Conservation (phyloP, 2,797 vertebrate genomes). For the Urocyon cinereoargenteus region DNA sequence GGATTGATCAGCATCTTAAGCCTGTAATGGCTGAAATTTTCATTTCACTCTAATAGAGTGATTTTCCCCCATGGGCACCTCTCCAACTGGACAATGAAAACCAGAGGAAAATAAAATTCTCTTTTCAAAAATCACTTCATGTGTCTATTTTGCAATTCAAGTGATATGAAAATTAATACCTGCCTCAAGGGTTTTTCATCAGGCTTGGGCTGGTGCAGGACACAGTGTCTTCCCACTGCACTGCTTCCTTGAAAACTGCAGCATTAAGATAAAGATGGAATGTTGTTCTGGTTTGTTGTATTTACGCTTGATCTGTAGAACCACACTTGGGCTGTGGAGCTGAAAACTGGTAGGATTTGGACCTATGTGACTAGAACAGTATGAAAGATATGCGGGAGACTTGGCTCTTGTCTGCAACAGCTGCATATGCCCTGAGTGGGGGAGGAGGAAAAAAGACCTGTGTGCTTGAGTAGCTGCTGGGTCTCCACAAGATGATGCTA, state of each 20-base stretch:
- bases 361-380: not conserved
- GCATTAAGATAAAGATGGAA: not conserved
- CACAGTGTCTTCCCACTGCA: not conserved
- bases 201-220: not conserved
- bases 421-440: not conserved
- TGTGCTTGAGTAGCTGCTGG: not conserved
- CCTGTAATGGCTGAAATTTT: not conserved
- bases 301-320: not conserved
- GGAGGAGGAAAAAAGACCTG: not conserved
- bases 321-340: not conserved
- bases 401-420: not conserved
- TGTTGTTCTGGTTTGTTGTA: not conserved
- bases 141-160: slow-evolving; percentile 58
- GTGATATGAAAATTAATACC: slow-evolving; percentile 36
- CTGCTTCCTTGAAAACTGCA: slow-evolving; percentile 2
- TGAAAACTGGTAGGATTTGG: not conserved
- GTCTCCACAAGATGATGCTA: fast-evolving
- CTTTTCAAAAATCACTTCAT: not conserved
- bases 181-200: slow-evolving; percentile 25
- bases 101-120: not conserved
- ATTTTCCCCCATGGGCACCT: not conserved
- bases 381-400: not conserved
- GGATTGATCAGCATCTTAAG: not conserved
- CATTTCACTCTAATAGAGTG: not conserved
- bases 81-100: not conserved